Evolutionary conservation across 2,888 invertebrate genomes (phyloP), one percentile per base, ranked within the genome.

Genomic region (Nomada flava): DNA sequence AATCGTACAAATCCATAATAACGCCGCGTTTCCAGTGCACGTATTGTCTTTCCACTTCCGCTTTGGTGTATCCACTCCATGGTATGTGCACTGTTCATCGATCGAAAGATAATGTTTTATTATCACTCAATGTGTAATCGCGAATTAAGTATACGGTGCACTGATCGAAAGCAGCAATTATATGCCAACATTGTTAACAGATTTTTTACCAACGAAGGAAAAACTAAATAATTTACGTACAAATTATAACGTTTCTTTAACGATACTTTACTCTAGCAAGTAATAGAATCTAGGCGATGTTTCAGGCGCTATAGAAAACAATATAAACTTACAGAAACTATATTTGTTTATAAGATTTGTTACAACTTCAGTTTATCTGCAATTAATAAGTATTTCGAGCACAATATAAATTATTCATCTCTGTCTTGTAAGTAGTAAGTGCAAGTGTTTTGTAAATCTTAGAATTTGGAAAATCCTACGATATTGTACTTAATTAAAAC

Each of bases 21-120:
- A 92, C 76, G 53, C 91, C 87, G 44, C 83, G 86, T 75, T 89
- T 89, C 83, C 82, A 86, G 15, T 89, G 83, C 4, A 76, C 2
- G 71, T 91, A 91, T n/a, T 91, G 89, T 42, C 82, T 82, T 55
- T 91, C 87, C 23, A 92, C 82, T 47, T 92, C 91, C 53, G 84
- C 52, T 67, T 84, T 88, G 47, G 67, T 88, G 26, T 88, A 80
- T 29, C 90, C 90, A 44, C 47, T 85, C 91, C 92, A 92, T 36
- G 92, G 92, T 47, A 90, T 72, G 67, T 79, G 87, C 84, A 77
- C 92, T 92, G 60, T 55, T 69, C 13, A 86, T 68, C 52, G 44
- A 78, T 67, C 18, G 73, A 13, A 69, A 55, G 67, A 55, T 15
- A 74, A 65, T 63, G 55, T 53, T 47, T 50, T 9, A 10, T 18